These are phyloP conservation scores for Chrysolina oricalcia DNA, from an alignment of 2,888 invertebrate genomes.

Conservation along the genomic window DNA sequence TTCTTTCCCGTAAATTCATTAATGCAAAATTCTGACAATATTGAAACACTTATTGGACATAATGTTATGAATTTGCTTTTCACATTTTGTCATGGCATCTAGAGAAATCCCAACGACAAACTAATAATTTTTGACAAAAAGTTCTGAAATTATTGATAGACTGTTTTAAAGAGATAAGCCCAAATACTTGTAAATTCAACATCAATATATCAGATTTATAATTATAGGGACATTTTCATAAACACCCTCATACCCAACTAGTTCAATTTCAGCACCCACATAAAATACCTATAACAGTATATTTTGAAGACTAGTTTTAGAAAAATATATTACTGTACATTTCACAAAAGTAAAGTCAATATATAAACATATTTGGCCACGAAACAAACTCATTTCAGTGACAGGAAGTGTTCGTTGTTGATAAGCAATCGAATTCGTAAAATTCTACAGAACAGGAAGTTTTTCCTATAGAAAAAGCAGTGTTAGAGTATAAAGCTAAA, in stretches of 20 bases:
- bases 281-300: conserved; percentile 27
- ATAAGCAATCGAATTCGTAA: neutral
- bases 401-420: neutral
- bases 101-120: too few relatives aligned
- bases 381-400: neutral
- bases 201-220: neutral
- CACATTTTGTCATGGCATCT: too few relatives aligned
- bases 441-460: too few relatives aligned
- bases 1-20: neutral
- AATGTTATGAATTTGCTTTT: too few relatives aligned
- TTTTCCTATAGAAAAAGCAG: too few relatives aligned
- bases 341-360: neutral
- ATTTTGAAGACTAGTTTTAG: conserved; percentile 40
- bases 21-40: too few relatives aligned
- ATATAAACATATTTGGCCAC: neutral
- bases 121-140: too few relatives aligned
- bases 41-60: too few relatives aligned
- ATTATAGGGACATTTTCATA: conserved; percentile 25
- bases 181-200: neutral
- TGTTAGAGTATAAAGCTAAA: too few relatives aligned
- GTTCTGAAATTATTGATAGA: neutral
- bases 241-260: conserved; percentile 27
- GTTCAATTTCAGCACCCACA: conserved; percentile 39
- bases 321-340: conserved; percentile 42
- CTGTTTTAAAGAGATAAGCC: neutral